phyloP scores from a whole-genome alignment of 2,797 vertebrate species.

The Heteromormyrus szaboi region DNA sequence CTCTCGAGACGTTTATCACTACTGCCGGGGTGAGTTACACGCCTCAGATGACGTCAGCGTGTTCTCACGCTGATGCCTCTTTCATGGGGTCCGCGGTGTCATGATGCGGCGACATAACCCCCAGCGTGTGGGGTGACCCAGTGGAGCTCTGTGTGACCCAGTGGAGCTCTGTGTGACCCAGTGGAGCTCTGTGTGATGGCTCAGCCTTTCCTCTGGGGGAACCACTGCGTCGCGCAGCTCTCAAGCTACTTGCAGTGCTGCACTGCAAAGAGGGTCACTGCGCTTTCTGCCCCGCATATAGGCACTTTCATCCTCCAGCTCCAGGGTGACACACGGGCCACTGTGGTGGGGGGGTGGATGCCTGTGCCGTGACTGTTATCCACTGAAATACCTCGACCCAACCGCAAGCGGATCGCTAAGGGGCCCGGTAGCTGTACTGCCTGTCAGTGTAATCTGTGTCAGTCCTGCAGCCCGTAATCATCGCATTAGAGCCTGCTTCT shows the following conservation, averaged over 20 bases:
- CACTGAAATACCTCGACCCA: not conserved
- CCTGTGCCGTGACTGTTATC: not conserved
- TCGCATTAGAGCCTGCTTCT: not conserved
- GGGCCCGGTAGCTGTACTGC: not conserved
- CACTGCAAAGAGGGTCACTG: not conserved
- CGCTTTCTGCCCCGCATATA: not conserved
- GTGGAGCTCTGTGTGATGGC: not conserved
- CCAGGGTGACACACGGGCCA: not conserved
- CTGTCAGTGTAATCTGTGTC: constrained; percentile 3
- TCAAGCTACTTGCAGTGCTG: not conserved
- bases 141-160: not conserved
- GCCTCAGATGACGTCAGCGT: not conserved
- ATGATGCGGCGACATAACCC: not conserved
- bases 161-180: not conserved
- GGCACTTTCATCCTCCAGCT: not conserved
- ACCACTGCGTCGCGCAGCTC: not conserved
- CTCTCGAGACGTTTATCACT: not conserved
- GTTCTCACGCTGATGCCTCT: not conserved
- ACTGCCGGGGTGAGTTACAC: not conserved
- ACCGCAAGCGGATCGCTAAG: not conserved
- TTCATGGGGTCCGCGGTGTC: not conserved
- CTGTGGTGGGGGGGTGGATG: not conserved
- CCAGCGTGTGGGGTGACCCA: not conserved
- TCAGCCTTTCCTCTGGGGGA: not conserved
- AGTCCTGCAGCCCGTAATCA: not conserved